These are phyloP conservation scores for Tetraneura akinire DNA, from an alignment of 1,140 invertebrate species.

Conservation along the genomic window DNA sequence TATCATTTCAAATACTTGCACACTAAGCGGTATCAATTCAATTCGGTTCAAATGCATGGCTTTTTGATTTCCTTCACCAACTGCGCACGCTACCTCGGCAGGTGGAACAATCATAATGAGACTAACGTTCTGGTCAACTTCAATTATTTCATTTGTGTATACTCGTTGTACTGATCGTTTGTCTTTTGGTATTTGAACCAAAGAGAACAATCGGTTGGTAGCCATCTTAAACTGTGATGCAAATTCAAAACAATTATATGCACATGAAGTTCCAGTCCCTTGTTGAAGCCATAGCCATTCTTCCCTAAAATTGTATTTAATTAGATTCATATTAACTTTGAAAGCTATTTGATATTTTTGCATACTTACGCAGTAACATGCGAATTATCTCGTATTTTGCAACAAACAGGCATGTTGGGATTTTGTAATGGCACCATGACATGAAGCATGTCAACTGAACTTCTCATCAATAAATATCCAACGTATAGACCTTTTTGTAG, in stretches of 20 bases:
- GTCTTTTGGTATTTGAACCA: slow-evolving; percentile 47
- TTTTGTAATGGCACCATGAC: slow-evolving; percentile 88
- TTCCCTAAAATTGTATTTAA: slow-evolving; percentile 33
- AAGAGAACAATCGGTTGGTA: slow-evolving; percentile 19
- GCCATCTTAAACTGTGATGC: slow-evolving; percentile 38
- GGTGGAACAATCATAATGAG: slow-evolving; percentile 88
- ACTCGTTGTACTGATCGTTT: slow-evolving; percentile 62
- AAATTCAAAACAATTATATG: slow-evolving; percentile 3
- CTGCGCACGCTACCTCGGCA: slow-evolving; percentile 84
- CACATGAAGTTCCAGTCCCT: background rate
- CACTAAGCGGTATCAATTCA: slow-evolving; percentile 81
- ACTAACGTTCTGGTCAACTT: slow-evolving; percentile 83
- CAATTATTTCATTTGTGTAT: slow-evolving; percentile 90
- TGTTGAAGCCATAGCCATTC: slow-evolving; percentile 39
- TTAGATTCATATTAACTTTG: too few relatives aligned
- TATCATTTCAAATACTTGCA: slow-evolving; percentile 70
- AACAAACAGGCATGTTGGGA: slow-evolving; percentile 91
- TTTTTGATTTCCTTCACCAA: slow-evolving; percentile 73
- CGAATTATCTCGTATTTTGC: slow-evolving; percentile 89
- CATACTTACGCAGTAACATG: slow-evolving; percentile 87
- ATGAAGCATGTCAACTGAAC: slow-evolving; percentile 89
- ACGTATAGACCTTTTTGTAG: slow-evolving; percentile 86
- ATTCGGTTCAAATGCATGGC: slow-evolving; percentile 77
- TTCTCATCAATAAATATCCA: slow-evolving; percentile 93
- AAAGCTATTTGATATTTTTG: too few relatives aligned